phyloP scores from a whole-genome alignment of 2,113 vertebrate genomes.

The Aptenodytes forsteri region DNA sequence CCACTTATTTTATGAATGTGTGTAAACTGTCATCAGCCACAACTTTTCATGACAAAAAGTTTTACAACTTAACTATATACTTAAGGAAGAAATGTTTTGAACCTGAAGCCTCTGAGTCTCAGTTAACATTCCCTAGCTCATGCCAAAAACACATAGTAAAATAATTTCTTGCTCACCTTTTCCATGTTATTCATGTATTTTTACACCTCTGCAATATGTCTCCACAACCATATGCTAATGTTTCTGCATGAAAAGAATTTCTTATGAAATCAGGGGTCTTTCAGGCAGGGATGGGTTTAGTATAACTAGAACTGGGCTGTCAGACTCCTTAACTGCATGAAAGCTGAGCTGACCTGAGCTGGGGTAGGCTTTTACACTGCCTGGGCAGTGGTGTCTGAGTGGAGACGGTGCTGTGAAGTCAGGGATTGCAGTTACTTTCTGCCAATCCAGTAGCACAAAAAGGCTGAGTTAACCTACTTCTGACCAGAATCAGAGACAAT shows the following conservation, averaged over 20 bases:
- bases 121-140: not conserved
- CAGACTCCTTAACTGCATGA: not conserved
- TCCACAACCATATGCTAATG: not conserved
- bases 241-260: not conserved
- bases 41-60: not conserved
- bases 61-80: not conserved
- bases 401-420: not conserved
- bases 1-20: not conserved
- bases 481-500: not conserved
- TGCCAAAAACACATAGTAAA: not conserved
- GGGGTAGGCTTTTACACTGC: not conserved
- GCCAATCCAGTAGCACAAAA: not conserved
- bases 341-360: not conserved
- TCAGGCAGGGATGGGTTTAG: not conserved
- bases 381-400: not conserved
- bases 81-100: not conserved
- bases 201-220: not conserved
- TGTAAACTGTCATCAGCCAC: not conserved
- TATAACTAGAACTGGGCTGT: not conserved
- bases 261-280: not conserved
- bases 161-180: not conserved
- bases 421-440: not conserved
- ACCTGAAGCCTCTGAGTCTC: not conserved
- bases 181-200: not conserved
- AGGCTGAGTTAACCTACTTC: not conserved